phyloP scores from a whole-genome alignment of 2,888 invertebrate species.

The Lysandra coridon region DNA sequence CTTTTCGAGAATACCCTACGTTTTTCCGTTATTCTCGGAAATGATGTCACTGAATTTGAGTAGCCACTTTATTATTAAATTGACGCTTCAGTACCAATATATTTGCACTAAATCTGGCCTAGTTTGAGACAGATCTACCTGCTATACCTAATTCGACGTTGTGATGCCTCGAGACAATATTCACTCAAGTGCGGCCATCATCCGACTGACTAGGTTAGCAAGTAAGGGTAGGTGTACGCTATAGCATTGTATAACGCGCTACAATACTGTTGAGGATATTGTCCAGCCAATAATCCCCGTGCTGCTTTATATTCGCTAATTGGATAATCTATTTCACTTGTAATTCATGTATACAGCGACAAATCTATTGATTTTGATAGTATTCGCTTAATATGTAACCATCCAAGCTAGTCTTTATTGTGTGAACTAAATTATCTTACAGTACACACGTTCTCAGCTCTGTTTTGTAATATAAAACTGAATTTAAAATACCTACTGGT shows the following conservation, averaged over 20 bases:
- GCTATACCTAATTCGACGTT: background rate
- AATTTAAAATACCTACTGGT: background rate
- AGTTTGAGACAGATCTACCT: background rate
- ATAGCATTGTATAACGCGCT: background rate
- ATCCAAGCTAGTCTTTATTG: background rate
- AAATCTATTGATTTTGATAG: conserved; percentile 38
- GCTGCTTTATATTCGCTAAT: conserved; percentile 13
- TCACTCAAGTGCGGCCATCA: conserved; percentile 20
- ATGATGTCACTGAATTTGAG: background rate
- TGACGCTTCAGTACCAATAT: background rate
- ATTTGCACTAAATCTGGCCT: conserved; percentile 4
- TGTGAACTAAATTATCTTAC: background rate
- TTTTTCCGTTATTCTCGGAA: too few species aligned
- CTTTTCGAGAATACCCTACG: background rate
- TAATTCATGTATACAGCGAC: conserved; percentile 42
- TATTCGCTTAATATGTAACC: background rate
- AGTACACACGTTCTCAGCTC: background rate
- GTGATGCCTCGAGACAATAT: conserved; percentile 27
- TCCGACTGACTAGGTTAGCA: conserved; percentile 8
- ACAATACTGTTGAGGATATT: conserved; percentile 4
- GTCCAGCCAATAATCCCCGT: conserved; percentile 1
- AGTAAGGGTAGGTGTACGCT: conserved; percentile 1
- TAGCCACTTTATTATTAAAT: background rate
- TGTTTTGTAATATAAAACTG: background rate
- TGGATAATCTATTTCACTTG: background rate